These are phyloP conservation scores for Lasius fuliginosus DNA, from an alignment of 2,888 invertebrate genomes.

Conservation along the genomic window DNA sequence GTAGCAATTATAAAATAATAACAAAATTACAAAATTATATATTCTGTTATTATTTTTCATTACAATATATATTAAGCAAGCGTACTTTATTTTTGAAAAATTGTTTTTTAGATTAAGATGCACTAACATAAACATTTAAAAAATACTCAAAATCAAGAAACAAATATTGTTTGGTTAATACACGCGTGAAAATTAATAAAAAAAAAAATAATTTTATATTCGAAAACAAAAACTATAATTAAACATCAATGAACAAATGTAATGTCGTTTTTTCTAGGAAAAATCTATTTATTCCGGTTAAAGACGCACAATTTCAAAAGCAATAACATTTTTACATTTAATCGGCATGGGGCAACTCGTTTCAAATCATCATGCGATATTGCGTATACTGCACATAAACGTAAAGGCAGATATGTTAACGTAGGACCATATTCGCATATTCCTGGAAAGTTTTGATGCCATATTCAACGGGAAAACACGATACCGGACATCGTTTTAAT, in stretches of 20 bases:
- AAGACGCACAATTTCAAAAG: not conserved
- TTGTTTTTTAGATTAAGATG: not conserved
- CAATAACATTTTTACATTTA: not conserved
- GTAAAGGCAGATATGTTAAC: not conserved
- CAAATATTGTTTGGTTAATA: not conserved
- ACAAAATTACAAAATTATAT: not conserved
- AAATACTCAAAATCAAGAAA: not conserved
- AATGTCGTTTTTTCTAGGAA: not conserved
- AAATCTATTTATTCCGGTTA: not conserved
- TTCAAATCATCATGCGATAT: not conserved
- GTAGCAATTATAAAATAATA: not conserved
- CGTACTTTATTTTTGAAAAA: not conserved
- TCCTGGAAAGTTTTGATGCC: constrained; percentile 26
- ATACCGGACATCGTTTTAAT: constrained; percentile 45
- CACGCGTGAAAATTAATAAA: not conserved
- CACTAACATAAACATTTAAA: not conserved
- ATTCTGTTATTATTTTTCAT: not conserved
- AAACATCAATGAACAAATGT: not conserved
- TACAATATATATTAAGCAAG: not conserved
- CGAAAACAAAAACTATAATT: not conserved
- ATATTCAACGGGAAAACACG: constrained; percentile 15
- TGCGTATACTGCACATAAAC: not conserved
- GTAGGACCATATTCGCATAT: not conserved
- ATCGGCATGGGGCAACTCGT: not conserved
- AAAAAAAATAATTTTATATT: not conserved